Evolutionary conservation across 2,797 vertebrate genomes (phyloP).

Genomic region (Gallinago solitaria): DNA sequence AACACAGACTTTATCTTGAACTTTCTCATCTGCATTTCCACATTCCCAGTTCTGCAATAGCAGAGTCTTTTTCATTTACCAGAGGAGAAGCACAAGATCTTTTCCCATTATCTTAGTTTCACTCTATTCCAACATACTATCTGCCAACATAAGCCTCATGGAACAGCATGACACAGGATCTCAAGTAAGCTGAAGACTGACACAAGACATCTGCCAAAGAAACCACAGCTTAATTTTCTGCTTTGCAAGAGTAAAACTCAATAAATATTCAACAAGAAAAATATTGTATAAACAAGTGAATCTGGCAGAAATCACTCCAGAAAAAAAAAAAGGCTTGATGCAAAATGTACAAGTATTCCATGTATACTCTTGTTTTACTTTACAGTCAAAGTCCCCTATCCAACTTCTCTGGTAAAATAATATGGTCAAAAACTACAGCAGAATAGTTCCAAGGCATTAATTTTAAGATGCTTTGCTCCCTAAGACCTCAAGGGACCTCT

Average conservation of each 20-base stretch:
- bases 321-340: background rate
- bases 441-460: background rate
- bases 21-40: background rate
- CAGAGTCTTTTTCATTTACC: background rate
- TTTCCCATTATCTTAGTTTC: background rate
- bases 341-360: background rate
- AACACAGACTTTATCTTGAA: background rate
- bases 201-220: background rate
- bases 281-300: background rate
- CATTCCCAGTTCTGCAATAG: background rate
- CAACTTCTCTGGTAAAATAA: background rate
- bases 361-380: background rate
- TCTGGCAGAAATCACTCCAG: background rate
- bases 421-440: background rate
- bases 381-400: background rate
- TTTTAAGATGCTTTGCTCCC: background rate
- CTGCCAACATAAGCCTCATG: background rate
- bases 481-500: background rate
- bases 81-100: background rate
- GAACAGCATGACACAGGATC: background rate
- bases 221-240: background rate
- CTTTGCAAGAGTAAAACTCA: background rate
- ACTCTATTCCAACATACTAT: background rate
- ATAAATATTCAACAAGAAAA: constrained; percentile 4
- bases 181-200: background rate